Evolutionary conservation across 2,888 invertebrate genomes (phyloP).

Genomic region (Coelopa pilipes): DNA sequence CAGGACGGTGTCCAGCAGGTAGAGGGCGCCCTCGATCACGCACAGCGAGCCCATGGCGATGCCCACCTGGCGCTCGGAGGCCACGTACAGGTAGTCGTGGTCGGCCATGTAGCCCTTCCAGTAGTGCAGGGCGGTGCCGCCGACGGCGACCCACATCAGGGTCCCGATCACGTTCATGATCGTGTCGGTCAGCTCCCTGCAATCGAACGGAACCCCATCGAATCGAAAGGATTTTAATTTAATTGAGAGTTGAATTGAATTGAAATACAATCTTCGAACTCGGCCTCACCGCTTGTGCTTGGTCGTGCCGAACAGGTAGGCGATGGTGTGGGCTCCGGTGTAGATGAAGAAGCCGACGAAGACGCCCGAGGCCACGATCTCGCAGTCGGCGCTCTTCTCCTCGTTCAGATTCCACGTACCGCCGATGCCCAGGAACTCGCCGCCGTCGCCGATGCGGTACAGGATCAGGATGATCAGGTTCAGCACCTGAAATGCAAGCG

Average conservation of each 20-base stretch:
- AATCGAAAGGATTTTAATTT: no score
- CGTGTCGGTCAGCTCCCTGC: conserved; percentile 80
- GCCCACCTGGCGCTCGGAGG: conserved; percentile 83
- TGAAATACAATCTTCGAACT: no score
- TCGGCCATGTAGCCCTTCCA: conserved; percentile 89
- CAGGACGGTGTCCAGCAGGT: conserved; percentile 82
- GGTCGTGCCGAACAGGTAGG: conserved; percentile 80
- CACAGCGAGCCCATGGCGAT: conserved; percentile 84
- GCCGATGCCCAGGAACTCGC: conserved; percentile 86
- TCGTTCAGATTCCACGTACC: conserved; percentile 92
- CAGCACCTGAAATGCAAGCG: conserved; percentile 72
- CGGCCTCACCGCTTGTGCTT: conserved; percentile 77
- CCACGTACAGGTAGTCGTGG: conserved; percentile 78
- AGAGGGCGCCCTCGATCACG: conserved; percentile 82
- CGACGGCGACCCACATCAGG: conserved; percentile 86
- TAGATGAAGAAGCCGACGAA: conserved; percentile 89
- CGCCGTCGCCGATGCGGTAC: conserved; percentile 84
- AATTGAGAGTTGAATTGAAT: no score
- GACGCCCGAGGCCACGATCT: conserved; percentile 88
- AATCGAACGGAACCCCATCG: neutral
- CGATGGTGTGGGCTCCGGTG: conserved; percentile 80
- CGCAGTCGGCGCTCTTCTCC: conserved; percentile 87
- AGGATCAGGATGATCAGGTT: conserved; percentile 83
- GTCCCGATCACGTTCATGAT: conserved; percentile 89
- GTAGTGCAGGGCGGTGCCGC: conserved; percentile 87